phyloP scores from a whole-genome alignment of 2,888 invertebrate genomes.

The Diogma glabrata region DNA sequence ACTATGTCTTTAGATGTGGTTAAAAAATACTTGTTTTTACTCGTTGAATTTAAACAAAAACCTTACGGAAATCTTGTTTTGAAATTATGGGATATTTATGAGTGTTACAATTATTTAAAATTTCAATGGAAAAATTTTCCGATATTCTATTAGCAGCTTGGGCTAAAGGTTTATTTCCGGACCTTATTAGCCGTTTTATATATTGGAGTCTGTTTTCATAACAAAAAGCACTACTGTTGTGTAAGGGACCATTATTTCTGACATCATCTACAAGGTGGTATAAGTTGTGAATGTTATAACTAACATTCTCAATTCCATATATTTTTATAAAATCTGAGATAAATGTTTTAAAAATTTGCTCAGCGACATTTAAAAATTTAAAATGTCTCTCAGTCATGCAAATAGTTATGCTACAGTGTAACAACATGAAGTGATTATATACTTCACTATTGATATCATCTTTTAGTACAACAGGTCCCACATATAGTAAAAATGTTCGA shows the following conservation, averaged over 20 bases:
- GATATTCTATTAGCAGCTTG: constrained; percentile 11
- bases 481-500: constrained; percentile 8
- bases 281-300: constrained; percentile 20
- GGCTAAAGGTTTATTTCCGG: constrained; percentile 10
- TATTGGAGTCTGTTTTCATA: constrained; percentile 9
- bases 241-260: constrained; percentile 8
- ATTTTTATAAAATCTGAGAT: constrained; percentile 14
- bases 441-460: constrained; percentile 13
- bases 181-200: constrained; percentile 7
- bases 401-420: constrained; percentile 21
- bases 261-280: constrained; percentile 8
- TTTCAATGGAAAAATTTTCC: neutral
- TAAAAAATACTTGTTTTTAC: neutral
- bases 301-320: constrained; percentile 18
- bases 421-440: constrained; percentile 18
- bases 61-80: neutral
- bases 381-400: constrained; percentile 17
- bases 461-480: constrained; percentile 18
- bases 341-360: constrained; percentile 18
- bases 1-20: neutral
- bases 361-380: constrained; percentile 14
- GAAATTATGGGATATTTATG: neutral
- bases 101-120: neutral
- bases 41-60: constrained; percentile 4
- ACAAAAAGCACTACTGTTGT: constrained; percentile 9